phyloP scores from a whole-genome alignment of 2,113 vertebrate genomes.

The Brachyistius frenatus region DNA sequence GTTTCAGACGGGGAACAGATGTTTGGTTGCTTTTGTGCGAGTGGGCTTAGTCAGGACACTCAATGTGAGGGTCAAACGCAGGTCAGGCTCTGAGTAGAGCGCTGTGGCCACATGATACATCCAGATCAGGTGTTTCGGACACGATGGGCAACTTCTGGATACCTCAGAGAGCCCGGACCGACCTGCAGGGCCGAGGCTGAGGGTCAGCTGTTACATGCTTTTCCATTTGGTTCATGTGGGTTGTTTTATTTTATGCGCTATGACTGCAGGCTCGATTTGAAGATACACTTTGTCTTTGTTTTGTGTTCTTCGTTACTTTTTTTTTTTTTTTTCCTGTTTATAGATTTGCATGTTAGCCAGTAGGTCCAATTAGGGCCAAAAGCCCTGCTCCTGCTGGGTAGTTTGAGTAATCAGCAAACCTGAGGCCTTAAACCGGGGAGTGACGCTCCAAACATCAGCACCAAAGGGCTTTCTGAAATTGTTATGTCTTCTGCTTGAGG shows the following conservation, averaged over 20 bases:
- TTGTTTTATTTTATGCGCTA: conserved; percentile 47
- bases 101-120: conserved; percentile 45
- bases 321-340: not conserved
- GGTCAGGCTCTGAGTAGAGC: conserved; percentile 55
- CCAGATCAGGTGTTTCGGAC: conserved; percentile 64
- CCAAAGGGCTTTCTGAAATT: conserved; percentile 63
- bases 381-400: conserved; percentile 42
- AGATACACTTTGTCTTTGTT: conserved; percentile 52
- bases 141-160: conserved; percentile 46
- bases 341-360: conserved; percentile 61
- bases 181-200: conserved; percentile 54
- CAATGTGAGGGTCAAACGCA: conserved; percentile 58
- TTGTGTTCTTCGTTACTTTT: conserved; percentile 18
- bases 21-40: conserved; percentile 62
- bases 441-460: conserved; percentile 51
- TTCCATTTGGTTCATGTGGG: conserved; percentile 54
- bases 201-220: conserved; percentile 58
- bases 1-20: conserved; percentile 66
- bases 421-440: conserved; percentile 51
- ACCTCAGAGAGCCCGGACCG: conserved; percentile 41
- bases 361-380: conserved; percentile 60
- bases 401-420: conserved; percentile 66
- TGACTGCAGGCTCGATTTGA: conserved; percentile 36
- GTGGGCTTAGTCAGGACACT: conserved; percentile 49
- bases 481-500: conserved; percentile 73